Evolutionary conservation across 2,797 vertebrate genomes (phyloP).

Genomic region (Propithecus deckenii): DNA sequence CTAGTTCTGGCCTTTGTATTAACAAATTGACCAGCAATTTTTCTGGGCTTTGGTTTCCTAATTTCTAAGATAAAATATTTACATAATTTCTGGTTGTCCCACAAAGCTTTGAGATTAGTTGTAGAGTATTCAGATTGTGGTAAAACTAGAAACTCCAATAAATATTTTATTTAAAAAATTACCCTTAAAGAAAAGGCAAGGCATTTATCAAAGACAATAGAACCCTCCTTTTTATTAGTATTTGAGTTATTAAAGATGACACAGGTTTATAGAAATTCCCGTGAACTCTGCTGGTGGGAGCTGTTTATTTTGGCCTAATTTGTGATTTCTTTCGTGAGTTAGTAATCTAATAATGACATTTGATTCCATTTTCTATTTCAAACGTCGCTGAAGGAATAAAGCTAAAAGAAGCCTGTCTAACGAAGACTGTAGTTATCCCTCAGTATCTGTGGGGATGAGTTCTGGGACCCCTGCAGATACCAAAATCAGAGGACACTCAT

Average conservation of each 20-base stretch:
- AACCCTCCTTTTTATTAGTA: not conserved
- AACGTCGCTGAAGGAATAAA: not conserved
- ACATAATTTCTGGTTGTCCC: not conserved
- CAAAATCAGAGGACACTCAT: not conserved
- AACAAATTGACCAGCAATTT: not conserved
- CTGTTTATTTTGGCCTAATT: not conserved
- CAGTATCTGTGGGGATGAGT: not conserved
- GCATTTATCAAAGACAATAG: not conserved
- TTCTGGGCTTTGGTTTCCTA: not conserved
- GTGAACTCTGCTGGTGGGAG: not conserved
- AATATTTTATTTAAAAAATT: not conserved
- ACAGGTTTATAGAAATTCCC: not conserved
- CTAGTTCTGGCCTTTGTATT: not conserved
- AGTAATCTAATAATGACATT: not conserved
- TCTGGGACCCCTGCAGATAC: not conserved
- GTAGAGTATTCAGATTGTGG: not conserved
- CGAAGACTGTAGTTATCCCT: not conserved
- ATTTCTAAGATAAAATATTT: not conserved
- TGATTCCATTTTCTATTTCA: not conserved
- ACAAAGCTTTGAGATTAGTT: not conserved
- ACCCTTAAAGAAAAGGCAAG: not conserved
- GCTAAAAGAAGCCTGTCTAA: not conserved
- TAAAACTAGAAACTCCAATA: not conserved
- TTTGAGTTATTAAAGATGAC: not conserved
- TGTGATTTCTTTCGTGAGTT: not conserved